Percentiles rank a stretch among this genome's conserved stretches.
phyloP scores from a whole-genome alignment of 2,113 vertebrate species.

The Toxotes chatareus region DNA sequence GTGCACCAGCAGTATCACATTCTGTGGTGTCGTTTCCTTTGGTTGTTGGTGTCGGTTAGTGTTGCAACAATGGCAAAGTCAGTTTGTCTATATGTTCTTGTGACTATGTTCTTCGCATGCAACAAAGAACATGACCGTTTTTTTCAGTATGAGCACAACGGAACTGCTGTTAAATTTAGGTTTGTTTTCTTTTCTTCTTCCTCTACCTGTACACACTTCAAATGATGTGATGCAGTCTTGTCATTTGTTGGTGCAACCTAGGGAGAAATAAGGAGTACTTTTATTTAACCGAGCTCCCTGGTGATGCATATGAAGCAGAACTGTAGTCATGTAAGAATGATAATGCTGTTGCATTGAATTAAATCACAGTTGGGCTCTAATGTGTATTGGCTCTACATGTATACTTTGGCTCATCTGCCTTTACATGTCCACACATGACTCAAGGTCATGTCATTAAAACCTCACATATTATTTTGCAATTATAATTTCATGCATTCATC shows the following conservation, averaged over 20 bases:
- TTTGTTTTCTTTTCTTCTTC: slow-evolving; percentile 1
- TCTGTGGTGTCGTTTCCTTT: slow-evolving; percentile 14
- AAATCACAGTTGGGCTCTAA: not conserved
- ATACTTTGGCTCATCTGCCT: not conserved
- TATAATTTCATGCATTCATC: slow-evolving; percentile 5
- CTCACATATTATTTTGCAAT: slow-evolving; percentile 1
- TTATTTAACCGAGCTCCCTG: not conserved
- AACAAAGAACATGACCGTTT: not conserved
- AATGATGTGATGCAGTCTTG: not conserved
- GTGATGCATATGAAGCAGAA: not conserved
- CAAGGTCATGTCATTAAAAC: slow-evolving; percentile 29
- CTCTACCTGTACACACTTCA: not conserved
- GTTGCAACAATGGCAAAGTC: not conserved
- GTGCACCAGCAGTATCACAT: not conserved
- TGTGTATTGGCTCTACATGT: not conserved
- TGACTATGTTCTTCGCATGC: not conserved
- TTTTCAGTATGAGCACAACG: not conserved
- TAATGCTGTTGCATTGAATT: not conserved
- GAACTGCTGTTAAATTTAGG: slow-evolving; percentile 26
- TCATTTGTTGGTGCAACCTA: not conserved
- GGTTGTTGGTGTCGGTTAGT: slow-evolving; percentile 4
- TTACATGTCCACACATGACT: not conserved
- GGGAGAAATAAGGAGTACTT: not conserved
- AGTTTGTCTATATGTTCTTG: not conserved
- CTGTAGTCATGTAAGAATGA: not conserved